Conservation (phyloP, 2,797 vertebrate genomes). For the Remorina albescens region DNA sequence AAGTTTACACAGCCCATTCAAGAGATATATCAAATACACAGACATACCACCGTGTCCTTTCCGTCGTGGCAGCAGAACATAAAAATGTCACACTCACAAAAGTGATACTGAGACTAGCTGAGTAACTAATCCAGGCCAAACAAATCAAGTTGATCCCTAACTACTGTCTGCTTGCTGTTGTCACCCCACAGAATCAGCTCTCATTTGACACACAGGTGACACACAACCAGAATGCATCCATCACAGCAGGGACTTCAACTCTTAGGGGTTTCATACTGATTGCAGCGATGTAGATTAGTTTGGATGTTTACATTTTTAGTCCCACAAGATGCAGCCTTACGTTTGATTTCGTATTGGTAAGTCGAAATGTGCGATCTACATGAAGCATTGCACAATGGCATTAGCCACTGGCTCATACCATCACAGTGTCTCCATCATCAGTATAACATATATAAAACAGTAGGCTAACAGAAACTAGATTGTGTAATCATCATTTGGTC, state of each 20-base stretch:
- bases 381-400: background rate
- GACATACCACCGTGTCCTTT: background rate
- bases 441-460: too few species aligned
- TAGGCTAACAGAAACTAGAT: too few species aligned
- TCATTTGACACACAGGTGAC: constrained; percentile 55
- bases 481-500: background rate
- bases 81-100: constrained; percentile 6
- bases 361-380: background rate
- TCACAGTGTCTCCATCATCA: background rate
- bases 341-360: background rate
- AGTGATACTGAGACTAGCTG: constrained; percentile 22
- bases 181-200: constrained; percentile 42
- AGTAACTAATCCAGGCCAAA: constrained; percentile 29
- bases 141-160: constrained; percentile 50
- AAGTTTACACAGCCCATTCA: background rate
- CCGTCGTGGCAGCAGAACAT: background rate
- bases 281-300: constrained; percentile 32
- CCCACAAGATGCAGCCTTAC: background rate
- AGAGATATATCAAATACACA: background rate
- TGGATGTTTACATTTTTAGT: constrained; percentile 33
- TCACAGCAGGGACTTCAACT: constrained; percentile 28
- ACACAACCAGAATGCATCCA: constrained; percentile 32
- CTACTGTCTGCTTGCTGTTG: constrained; percentile 27
- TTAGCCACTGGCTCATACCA: background rate
- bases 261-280: constrained; percentile 34